These are phyloP conservation scores for Gasterosteus aculeatus DNA, from an alignment of 2,113 vertebrate genomes.

Conservation along the genomic window DNA sequence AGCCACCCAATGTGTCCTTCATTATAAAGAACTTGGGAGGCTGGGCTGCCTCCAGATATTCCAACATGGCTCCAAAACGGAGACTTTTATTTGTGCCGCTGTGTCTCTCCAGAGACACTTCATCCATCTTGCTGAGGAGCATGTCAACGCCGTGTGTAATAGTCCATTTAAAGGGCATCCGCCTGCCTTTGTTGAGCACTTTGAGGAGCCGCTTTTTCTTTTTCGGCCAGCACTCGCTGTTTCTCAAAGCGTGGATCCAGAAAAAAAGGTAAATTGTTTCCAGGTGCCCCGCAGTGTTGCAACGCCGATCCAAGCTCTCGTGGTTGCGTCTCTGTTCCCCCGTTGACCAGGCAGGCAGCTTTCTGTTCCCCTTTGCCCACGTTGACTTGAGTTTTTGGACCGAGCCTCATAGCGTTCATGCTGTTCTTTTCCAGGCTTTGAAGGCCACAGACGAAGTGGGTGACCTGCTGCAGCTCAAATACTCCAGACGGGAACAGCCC, in stretches of 20 bases:
- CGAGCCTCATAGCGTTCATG: conserved; percentile 1
- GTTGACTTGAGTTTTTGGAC: not conserved
- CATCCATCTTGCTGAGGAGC: conserved; percentile 70
- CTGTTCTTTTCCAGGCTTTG: conserved; percentile 82
- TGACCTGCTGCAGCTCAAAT: conserved; percentile 92
- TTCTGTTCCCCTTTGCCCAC: conserved; percentile 23
- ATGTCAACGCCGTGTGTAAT: conserved; percentile 72
- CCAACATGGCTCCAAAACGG: conserved; percentile 29
- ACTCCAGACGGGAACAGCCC: conserved; percentile 84
- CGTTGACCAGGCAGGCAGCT: conserved; percentile 52
- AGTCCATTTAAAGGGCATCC: conserved; percentile 70
- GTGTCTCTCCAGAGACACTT: conserved; percentile 68
- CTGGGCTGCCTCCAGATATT: conserved; percentile 56
- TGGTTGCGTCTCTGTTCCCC: conserved; percentile 48
- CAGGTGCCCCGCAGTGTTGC: conserved; percentile 75
- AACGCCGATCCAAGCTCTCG: conserved; percentile 64
- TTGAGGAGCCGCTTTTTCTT: conserved; percentile 65
- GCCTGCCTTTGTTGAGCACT: conserved; percentile 67
- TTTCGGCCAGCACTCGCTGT: conserved; percentile 55
- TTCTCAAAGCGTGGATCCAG: conserved; percentile 63
- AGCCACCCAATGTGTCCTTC: conserved; percentile 53
- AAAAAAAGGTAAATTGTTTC: conserved; percentile 80
- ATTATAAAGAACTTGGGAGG: conserved; percentile 58
- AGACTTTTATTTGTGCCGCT: conserved; percentile 64
- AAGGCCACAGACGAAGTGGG: conserved; percentile 92